Conservation (phyloP, 1,140 invertebrate species). For the Zaprionus africanus region DNA sequence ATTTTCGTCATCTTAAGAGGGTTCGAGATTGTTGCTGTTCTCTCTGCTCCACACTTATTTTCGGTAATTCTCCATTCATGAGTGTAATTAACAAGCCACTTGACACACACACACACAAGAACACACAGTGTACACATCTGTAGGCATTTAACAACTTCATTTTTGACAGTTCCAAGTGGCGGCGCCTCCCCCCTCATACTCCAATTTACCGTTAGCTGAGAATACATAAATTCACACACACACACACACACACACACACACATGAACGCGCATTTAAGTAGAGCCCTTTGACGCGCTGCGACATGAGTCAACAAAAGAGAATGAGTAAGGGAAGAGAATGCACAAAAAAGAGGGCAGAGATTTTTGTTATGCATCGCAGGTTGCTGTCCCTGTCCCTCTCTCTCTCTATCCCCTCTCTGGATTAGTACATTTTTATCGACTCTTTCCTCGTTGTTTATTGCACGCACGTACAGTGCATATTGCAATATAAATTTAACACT, state of each 20-base stretch:
- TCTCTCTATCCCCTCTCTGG: neutral
- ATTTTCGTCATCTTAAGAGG: slow-evolving; percentile 53
- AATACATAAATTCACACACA: slow-evolving; percentile 54
- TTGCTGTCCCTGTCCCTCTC: neutral
- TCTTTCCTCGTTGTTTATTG: slow-evolving; percentile 33
- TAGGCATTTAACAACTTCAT: slow-evolving; percentile 40
- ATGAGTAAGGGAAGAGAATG: neutral
- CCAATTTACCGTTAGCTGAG: slow-evolving; percentile 48
- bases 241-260: slow-evolving; percentile 14
- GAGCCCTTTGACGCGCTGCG: slow-evolving; percentile 13
- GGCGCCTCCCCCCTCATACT: slow-evolving; percentile 26
- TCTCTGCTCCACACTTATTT: slow-evolving; percentile 45
- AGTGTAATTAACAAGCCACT: slow-evolving; percentile 80
- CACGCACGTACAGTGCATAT: slow-evolving; percentile 38
- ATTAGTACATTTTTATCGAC: slow-evolving; percentile 11
- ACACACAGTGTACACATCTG: slow-evolving; percentile 11
- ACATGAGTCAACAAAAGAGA: slow-evolving; percentile 6
- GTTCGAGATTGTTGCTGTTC: slow-evolving; percentile 50
- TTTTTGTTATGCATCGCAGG: slow-evolving; percentile 19
- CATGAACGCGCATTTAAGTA: slow-evolving; percentile 13
- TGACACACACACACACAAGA: slow-evolving; percentile 53
- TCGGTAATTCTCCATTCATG: slow-evolving; percentile 53
- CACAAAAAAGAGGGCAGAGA: slow-evolving; percentile 24
- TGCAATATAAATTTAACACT: slow-evolving; percentile 44
- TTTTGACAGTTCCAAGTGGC: slow-evolving; percentile 62